These are phyloP conservation scores for Magallana angulata DNA, from an alignment of 1,140 invertebrate genomes.

Conservation along the genomic window DNA sequence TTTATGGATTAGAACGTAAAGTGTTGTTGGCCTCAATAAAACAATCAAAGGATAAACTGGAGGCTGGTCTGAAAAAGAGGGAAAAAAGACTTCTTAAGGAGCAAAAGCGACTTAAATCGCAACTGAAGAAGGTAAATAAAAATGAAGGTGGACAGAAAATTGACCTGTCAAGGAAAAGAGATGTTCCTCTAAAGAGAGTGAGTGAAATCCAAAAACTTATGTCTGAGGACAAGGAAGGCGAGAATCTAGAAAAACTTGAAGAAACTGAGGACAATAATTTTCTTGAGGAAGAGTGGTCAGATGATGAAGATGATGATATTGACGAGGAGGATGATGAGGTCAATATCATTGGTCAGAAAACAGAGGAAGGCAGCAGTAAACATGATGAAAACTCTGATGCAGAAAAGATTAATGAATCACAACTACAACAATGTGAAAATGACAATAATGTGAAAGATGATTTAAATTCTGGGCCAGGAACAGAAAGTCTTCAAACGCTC, in stretches of 20 bases:
- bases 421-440: not conserved
- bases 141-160: not conserved
- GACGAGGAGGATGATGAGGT: slow-evolving; percentile 20
- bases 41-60: not conserved
- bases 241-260: not conserved
- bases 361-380: not conserved
- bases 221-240: not conserved
- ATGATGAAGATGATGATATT: slow-evolving; percentile 30
- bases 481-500: not conserved
- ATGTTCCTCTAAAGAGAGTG: not conserved
- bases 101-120: not conserved
- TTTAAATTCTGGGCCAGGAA: not conserved
- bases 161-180: too few relatives aligned
- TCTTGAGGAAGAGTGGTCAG: slow-evolving; percentile 1
- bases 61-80: slow-evolving; percentile 15
- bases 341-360: not conserved
- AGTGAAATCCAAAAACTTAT: not conserved
- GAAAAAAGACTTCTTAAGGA: not conserved
- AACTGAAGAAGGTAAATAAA: not conserved
- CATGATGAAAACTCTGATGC: not conserved
- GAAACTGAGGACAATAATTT: not conserved
- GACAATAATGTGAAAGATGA: not conserved
- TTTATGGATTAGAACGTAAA: slow-evolving; percentile 33
- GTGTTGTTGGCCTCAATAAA: not conserved
- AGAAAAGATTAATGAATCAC: not conserved